phyloP scores from a whole-genome alignment of 2,797 vertebrate genomes.

The Rhinichthys osculus region DNA sequence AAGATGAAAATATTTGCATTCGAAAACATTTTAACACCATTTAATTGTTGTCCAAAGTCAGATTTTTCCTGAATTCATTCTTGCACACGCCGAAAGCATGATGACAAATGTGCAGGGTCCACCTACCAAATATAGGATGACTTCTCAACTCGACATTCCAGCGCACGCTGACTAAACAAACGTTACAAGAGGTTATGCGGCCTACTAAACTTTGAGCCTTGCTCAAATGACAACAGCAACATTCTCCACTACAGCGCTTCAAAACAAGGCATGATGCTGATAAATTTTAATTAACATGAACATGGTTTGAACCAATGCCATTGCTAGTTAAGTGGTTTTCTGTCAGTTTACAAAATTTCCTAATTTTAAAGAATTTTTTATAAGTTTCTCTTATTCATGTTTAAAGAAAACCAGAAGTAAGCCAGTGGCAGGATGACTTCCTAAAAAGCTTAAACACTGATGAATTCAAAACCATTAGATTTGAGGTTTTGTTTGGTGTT shows the following conservation, averaged over 20 bases:
- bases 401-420: neutral
- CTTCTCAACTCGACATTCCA: constrained; percentile 23
- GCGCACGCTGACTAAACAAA: constrained; percentile 19
- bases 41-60: neutral
- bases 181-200: constrained; percentile 19
- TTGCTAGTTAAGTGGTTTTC: neutral
- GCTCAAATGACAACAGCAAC: constrained; percentile 9
- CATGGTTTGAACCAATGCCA: neutral
- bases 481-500: neutral
- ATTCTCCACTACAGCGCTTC: neutral
- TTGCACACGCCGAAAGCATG: neutral
- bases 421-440: neutral
- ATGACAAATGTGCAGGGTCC: constrained; percentile 7
- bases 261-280: neutral
- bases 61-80: neutral
- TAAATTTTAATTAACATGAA: constrained; percentile 26
- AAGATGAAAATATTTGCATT: neutral
- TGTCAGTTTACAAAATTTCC: neutral
- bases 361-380: neutral
- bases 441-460: neutral
- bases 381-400: neutral
- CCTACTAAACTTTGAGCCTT: constrained; percentile 32
- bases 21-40: neutral
- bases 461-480: neutral
- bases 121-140: constrained; percentile 26